A percentile compares a stretch with the other conserved stretches of the same genome.
These are phyloP conservation scores for Dynastes maya DNA, from an alignment of 2,888 invertebrate genomes.

Conservation along the genomic window DNA sequence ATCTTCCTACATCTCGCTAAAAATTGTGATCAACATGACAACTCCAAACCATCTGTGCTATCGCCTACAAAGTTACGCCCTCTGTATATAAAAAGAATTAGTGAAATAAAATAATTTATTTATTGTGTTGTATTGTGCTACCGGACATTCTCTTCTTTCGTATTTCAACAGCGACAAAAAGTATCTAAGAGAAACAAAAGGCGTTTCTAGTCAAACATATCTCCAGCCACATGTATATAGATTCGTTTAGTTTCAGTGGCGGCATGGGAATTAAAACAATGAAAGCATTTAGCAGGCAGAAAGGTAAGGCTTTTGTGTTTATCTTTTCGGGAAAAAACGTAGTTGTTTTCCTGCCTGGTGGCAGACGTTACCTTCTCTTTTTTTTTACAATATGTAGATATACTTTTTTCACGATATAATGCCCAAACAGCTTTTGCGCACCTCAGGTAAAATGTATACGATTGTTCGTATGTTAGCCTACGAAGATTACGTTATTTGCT, in stretches of 20 bases:
- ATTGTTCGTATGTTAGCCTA: not conserved
- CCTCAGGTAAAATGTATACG: slow-evolving; percentile 10
- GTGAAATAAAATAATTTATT: slow-evolving; percentile 25
- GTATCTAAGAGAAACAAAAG: slow-evolving; percentile 1
- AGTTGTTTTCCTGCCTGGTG: slow-evolving; percentile 16
- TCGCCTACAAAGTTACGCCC: not conserved
- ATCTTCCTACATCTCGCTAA: not conserved
- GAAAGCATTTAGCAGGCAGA: slow-evolving; percentile 90
- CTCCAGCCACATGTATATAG: slow-evolving; percentile 72
- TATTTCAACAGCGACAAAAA: not conserved
- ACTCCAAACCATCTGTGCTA: slow-evolving; percentile 1
- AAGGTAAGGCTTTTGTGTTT: slow-evolving; percentile 75
- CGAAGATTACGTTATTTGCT: slow-evolving; percentile 35
- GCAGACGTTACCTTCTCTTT: not conserved
- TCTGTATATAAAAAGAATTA: not conserved
- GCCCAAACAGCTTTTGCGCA: too few species aligned
- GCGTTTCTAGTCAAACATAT: slow-evolving; percentile 65
- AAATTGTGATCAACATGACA: slow-evolving; percentile 19
- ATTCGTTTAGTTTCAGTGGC: slow-evolving; percentile 73
- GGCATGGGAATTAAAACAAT: slow-evolving; percentile 92
- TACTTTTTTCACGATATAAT: not conserved
- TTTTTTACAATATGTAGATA: slow-evolving; percentile 13
- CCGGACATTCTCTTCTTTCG: not conserved
- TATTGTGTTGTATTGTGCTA: slow-evolving; percentile 12
- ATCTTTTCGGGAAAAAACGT: slow-evolving; percentile 11